Evolutionary conservation across 1,140 invertebrate species (phyloP).

Genomic region (Anastrepha obliqua): DNA sequence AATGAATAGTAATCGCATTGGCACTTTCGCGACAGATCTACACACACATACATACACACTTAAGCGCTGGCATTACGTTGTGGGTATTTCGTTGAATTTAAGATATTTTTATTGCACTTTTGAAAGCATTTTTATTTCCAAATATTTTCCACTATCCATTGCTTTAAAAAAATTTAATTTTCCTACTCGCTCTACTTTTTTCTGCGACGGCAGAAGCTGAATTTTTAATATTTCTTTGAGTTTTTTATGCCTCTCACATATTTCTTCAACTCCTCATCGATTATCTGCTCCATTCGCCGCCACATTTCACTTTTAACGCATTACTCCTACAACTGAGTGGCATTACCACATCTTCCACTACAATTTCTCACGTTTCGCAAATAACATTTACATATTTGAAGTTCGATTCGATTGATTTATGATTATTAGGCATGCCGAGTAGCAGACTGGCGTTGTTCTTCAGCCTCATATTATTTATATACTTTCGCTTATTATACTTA

Average conservation of each 20-base stretch:
- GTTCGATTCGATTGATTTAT: slow-evolving; percentile 18
- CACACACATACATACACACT: neutral
- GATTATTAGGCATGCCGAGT: neutral
- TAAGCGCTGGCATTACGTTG: neutral
- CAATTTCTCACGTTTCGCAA: neutral
- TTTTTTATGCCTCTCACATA: too few relatives aligned
- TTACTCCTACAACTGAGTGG: neutral
- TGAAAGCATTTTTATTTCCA: neutral
- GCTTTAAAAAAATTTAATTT: neutral
- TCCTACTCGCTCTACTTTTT: neutral
- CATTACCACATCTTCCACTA: neutral
- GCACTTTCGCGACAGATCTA: neutral
- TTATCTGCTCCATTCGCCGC: neutral
- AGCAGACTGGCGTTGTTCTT: neutral
- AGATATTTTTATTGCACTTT: slow-evolving; percentile 14
- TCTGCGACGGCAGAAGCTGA: neutral
- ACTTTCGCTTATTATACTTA: too few relatives aligned
- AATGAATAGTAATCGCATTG: neutral
- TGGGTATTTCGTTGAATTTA: neutral
- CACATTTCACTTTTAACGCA: neutral
- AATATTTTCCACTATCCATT: neutral
- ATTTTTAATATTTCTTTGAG: neutral
- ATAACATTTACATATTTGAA: slow-evolving; percentile 27
- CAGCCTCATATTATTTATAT: neutral
- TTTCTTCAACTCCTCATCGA: neutral